These are phyloP conservation scores for Enteromius paludinosus DNA, from an alignment of 2,797 vertebrate species.

Conservation along the genomic window DNA sequence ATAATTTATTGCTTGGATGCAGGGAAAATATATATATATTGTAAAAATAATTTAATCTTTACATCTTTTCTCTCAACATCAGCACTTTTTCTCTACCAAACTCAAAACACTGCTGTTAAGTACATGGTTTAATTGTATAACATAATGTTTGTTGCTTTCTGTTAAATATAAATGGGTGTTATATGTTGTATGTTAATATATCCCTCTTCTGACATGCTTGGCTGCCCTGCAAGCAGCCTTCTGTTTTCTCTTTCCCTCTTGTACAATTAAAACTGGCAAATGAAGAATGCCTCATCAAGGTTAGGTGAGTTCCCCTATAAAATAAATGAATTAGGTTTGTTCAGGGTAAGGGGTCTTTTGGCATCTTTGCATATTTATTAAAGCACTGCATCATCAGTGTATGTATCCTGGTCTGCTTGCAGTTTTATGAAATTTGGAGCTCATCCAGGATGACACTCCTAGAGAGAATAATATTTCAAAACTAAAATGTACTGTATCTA, in stretches of 20 bases:
- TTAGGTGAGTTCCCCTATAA: slow-evolving; percentile 11
- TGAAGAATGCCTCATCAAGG: slow-evolving; percentile 13
- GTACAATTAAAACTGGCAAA: slow-evolving; percentile 26
- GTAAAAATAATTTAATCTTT: not conserved
- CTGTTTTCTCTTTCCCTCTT: slow-evolving; percentile 31
- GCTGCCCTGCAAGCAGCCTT: not conserved
- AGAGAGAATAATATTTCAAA: not conserved
- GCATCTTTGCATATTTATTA: not conserved
- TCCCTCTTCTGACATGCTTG: not conserved
- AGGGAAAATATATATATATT: not conserved
- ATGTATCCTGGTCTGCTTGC: not conserved
- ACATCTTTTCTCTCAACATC: not conserved
- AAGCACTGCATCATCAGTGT: not conserved
- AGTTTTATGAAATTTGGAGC: not conserved
- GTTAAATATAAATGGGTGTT: slow-evolving; percentile 10
- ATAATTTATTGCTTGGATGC: not conserved
- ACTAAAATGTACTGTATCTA: not conserved
- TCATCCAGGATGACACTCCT: not conserved
- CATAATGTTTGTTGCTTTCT: not conserved
- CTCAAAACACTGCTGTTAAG: too few relatives aligned
- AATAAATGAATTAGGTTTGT: not conserved
- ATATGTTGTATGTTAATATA: slow-evolving; percentile 9
- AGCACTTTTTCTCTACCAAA: not conserved
- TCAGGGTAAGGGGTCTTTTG: not conserved
- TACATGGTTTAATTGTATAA: not conserved